Conservation (phyloP, 1,140 invertebrate genomes). For the Tetragnatha versicolor region DNA sequence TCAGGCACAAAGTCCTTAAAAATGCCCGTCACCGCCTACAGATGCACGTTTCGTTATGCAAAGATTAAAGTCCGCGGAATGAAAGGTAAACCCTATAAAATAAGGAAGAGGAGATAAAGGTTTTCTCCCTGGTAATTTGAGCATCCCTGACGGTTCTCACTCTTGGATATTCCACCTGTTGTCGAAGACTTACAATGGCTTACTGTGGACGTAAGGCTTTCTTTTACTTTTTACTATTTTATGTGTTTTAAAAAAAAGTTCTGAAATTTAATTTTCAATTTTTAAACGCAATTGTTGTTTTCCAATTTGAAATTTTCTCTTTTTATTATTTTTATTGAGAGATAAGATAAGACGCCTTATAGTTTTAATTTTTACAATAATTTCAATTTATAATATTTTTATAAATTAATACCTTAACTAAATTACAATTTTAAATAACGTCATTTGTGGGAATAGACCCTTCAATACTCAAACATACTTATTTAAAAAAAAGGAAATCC, state of each 20-base stretch:
- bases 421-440: too few relatives aligned
- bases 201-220: constrained; percentile 28
- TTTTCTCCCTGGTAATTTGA: background rate
- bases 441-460: too few relatives aligned
- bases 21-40: background rate
- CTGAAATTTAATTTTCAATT: background rate
- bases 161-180: background rate
- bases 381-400: background rate
- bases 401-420: too few relatives aligned
- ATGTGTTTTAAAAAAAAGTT: background rate
- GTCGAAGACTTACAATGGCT: background rate
- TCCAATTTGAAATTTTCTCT: too few relatives aligned
- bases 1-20: background rate
- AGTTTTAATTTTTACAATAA: background rate
- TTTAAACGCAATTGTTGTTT: background rate
- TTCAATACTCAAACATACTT: too few relatives aligned
- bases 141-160: background rate
- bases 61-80: background rate
- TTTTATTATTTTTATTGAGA: too few relatives aligned
- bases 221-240: background rate
- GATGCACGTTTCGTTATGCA: background rate
- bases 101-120: background rate
- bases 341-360: background rate
- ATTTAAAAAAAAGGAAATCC: too few relatives aligned
- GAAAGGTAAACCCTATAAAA: constrained; percentile 9